Conservation (phyloP, 2,113 vertebrate species). For the Lathamus discolor region DNA sequence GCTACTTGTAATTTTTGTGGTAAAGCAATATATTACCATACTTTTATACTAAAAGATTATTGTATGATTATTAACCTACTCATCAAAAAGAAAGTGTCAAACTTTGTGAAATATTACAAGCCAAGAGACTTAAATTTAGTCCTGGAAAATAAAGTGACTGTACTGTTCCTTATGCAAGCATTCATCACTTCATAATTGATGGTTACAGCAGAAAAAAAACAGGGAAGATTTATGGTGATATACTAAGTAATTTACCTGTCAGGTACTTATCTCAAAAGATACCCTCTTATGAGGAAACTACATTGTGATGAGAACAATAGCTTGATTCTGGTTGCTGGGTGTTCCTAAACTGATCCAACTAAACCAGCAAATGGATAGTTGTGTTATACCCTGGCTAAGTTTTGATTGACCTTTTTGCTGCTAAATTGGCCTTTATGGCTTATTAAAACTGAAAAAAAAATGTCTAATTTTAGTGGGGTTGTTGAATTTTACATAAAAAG, state of each 20-base stretch:
- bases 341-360: not conserved
- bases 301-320: not conserved
- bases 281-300: not conserved
- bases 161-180: not conserved
- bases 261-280: not conserved
- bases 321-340: not conserved
- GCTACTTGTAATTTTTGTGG: not conserved
- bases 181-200: slow-evolving; percentile 21
- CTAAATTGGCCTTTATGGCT: not conserved
- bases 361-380: not conserved
- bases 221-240: not conserved
- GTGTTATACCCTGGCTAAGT: not conserved
- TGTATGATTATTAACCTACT: not conserved
- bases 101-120: slow-evolving; percentile 15
- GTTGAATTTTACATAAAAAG: not conserved
- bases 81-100: not conserved
- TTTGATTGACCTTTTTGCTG: not conserved
- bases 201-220: not conserved
- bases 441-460: not conserved
- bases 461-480: fast-evolving
- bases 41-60: not conserved
- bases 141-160: slow-evolving; percentile 6
- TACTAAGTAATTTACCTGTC: not conserved
- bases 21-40: not conserved
- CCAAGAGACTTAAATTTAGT: not conserved